Evolutionary conservation across 2,888 invertebrate species (phyloP).

Genomic region (Andrena marginata): DNA sequence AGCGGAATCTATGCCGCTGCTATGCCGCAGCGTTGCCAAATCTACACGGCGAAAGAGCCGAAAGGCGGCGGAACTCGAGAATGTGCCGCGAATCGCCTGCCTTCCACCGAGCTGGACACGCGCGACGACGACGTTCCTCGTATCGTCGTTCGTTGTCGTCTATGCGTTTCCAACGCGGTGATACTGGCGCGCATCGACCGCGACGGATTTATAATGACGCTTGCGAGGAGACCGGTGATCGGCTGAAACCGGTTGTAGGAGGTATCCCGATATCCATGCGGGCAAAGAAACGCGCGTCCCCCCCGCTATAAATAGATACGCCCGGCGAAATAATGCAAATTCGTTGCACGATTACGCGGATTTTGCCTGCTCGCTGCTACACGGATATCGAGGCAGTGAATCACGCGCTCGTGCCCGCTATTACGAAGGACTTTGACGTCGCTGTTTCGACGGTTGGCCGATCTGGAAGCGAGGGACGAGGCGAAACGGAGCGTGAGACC

Average conservation of each 20-base stretch:
- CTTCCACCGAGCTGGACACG: constrained; percentile 4
- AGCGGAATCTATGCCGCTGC: constrained; percentile 81
- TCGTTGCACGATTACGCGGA: neutral
- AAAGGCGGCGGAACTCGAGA: constrained; percentile 43
- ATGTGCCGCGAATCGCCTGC: constrained; percentile 27
- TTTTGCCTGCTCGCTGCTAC: neutral
- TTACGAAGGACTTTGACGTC: neutral
- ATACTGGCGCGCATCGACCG: constrained; percentile 43
- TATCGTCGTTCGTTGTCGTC: constrained; percentile 28
- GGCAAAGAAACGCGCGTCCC: constrained; percentile 13
- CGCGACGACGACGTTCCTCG: neutral
- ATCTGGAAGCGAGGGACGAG: neutral
- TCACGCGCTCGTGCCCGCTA: neutral
- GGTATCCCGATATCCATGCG: constrained; percentile 24
- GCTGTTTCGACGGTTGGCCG: neutral
- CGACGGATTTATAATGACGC: constrained; percentile 55
- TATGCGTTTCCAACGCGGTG: constrained; percentile 49
- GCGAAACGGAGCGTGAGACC: neutral
- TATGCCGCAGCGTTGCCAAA: constrained; percentile 74
- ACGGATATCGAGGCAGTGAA: too few relatives aligned
- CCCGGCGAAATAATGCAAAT: constrained; percentile 5
- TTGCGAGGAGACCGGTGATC: constrained; percentile 48
- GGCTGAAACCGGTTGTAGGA: constrained; percentile 46
- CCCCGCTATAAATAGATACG: constrained; percentile 42
- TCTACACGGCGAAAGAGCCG: constrained; percentile 46